Evolutionary conservation across 2,113 vertebrate species (phyloP).

Genomic region (Chloropsis cyanopogon): DNA sequence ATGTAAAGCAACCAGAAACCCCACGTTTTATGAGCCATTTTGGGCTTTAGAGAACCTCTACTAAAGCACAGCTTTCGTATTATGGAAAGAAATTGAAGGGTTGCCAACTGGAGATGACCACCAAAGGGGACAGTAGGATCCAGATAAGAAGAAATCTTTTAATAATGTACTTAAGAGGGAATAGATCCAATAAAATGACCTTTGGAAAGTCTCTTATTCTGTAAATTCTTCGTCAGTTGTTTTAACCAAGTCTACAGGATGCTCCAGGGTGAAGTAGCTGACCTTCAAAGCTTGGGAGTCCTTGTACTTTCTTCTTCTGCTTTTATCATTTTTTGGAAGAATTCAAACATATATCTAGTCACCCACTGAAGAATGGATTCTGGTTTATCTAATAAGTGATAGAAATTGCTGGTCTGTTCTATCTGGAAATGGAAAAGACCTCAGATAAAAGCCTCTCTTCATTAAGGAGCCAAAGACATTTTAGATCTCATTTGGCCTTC

Average conservation of each 20-base stretch:
- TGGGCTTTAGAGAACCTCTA: neutral
- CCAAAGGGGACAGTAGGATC: neutral
- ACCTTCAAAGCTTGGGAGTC: neutral
- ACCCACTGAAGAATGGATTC: slow-evolving; percentile 24
- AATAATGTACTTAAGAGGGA: neutral
- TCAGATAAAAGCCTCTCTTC: slow-evolving; percentile 48
- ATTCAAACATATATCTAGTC: slow-evolving; percentile 32
- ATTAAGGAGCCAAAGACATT: slow-evolving; percentile 25
- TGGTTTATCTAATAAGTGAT: slow-evolving; percentile 53
- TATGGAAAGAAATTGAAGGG: neutral
- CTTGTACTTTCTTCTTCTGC: neutral
- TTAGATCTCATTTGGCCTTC: slow-evolving; percentile 46
- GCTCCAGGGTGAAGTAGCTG: neutral
- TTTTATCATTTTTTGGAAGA: slow-evolving; percentile 3
- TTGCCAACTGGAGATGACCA: neutral
- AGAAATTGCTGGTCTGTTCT: slow-evolving; percentile 37
- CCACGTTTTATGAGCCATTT: slow-evolving; percentile 1
- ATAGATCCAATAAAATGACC: neutral
- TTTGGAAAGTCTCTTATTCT: neutral
- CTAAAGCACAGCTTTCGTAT: neutral
- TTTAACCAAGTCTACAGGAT: neutral
- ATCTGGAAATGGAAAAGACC: slow-evolving; percentile 53
- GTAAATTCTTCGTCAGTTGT: neutral
- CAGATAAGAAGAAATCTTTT: neutral
- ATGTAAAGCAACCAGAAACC: neutral